Conservation (phyloP, 2,888 invertebrate species). For the Meta bourneti region DNA sequence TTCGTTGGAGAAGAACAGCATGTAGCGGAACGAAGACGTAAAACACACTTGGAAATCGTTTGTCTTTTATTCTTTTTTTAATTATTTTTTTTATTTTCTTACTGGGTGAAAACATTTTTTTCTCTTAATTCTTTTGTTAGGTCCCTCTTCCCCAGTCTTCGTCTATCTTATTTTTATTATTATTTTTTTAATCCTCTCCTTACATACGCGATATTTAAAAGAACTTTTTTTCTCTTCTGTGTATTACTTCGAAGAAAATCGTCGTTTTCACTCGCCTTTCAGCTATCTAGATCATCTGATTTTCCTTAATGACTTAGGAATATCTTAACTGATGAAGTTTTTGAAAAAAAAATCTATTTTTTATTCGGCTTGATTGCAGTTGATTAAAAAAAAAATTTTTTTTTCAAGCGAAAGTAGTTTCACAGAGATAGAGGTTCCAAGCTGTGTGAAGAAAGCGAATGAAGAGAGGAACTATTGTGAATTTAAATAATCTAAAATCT, state of each 20-base stretch:
- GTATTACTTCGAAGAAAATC: slow-evolving; percentile 27
- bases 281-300: slow-evolving; percentile 69
- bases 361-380: slow-evolving; percentile 52
- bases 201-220: slow-evolving; percentile 65
- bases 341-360: slow-evolving; percentile 29
- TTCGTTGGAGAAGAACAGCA: slow-evolving; percentile 65
- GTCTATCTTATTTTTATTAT: slow-evolving; percentile 16
- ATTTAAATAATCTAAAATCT: not conserved
- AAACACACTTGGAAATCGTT: slow-evolving; percentile 74
- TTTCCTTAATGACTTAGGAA: slow-evolving; percentile 75
- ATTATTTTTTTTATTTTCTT: slow-evolving; percentile 8
- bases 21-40: slow-evolving; percentile 75
- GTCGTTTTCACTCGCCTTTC: slow-evolving; percentile 63
- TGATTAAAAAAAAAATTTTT: slow-evolving; percentile 59
- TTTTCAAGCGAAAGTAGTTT: not conserved
- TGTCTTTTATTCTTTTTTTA: slow-evolving; percentile 58
- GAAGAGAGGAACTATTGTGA: not conserved
- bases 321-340: slow-evolving; percentile 73
- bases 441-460: not conserved
- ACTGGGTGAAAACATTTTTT: slow-evolving; percentile 50
- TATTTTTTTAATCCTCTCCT: slow-evolving; percentile 54
- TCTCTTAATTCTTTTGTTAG: slow-evolving; percentile 71
- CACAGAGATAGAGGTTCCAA: not conserved
- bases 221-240: slow-evolving; percentile 33
- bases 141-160: slow-evolving; percentile 30